Evolutionary conservation across 1,140 invertebrate genomes (phyloP).

Genomic region (Formica exsecta): DNA sequence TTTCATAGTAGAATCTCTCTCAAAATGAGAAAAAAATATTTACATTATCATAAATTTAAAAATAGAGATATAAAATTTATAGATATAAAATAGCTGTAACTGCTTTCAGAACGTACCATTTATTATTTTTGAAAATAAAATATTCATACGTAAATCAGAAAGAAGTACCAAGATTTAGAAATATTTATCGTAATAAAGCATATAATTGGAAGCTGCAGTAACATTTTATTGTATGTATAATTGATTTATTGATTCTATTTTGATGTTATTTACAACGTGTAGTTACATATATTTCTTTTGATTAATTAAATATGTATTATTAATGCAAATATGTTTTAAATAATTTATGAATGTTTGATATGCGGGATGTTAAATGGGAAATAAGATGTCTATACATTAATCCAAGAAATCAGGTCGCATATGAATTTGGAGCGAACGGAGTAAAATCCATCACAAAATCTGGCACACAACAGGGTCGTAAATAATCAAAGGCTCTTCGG

Average conservation of each 20-base stretch:
- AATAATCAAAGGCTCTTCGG: conserved; percentile 60
- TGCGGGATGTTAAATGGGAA: background rate
- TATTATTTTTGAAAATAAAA: conserved; percentile 18
- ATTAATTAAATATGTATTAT: conserved; percentile 3
- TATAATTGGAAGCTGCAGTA: background rate
- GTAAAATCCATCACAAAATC: conserved; percentile 53
- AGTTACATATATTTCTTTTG: background rate
- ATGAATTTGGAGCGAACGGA: conserved; percentile 21
- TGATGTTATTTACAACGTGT: background rate
- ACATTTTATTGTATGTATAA: background rate
- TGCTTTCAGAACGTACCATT: background rate
- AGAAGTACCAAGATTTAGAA: conserved; percentile 17
- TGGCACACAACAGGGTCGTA: conserved; percentile 25
- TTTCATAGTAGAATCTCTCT: background rate
- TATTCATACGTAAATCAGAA: background rate
- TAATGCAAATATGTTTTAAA: conserved; percentile 31
- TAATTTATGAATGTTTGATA: conserved; percentile 20
- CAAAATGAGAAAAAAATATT: background rate
- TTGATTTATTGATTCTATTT: background rate
- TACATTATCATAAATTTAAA: background rate
- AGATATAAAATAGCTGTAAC: no score
- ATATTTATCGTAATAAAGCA: background rate
- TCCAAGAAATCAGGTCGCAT: conserved; percentile 14
- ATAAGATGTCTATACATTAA: conserved; percentile 29
- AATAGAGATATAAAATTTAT: background rate